Evolutionary conservation across 2,797 vertebrate species (phyloP).

Genomic region (Amazonetta brasiliensis): DNA sequence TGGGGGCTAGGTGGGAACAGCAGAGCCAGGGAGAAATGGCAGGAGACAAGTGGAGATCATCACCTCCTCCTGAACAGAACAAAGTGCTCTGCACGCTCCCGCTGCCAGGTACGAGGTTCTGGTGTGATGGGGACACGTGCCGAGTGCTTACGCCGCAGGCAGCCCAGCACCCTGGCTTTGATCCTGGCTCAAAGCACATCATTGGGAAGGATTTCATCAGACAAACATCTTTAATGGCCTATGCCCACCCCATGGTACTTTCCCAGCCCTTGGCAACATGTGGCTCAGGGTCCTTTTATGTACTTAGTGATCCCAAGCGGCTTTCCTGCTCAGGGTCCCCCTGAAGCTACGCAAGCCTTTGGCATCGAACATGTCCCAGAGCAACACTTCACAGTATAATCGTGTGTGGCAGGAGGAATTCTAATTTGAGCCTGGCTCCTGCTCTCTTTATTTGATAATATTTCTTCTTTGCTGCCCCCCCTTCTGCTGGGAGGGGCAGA

Average conservation of each 20-base stretch:
- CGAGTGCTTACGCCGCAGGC: background rate
- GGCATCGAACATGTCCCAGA: background rate
- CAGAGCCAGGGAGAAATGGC: background rate
- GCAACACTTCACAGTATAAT: background rate
- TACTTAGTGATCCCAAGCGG: background rate
- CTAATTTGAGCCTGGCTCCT: background rate
- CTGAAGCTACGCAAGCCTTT: background rate
- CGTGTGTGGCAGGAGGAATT: background rate
- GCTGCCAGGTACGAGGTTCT: background rate
- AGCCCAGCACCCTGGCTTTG: background rate
- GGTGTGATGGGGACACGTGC: background rate
- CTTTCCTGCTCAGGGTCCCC: background rate
- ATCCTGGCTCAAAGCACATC: constrained; percentile 3
- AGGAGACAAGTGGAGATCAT: background rate
- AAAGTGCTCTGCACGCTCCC: background rate
- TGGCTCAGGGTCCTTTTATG: background rate
- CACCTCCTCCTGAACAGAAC: background rate
- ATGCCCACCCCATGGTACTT: background rate
- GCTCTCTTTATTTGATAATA: background rate
- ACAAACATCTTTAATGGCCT: background rate
- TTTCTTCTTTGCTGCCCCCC: background rate
- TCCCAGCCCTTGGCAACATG: background rate
- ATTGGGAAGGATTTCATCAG: background rate
- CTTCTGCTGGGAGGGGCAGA: background rate
- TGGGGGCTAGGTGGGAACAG: background rate